These are phyloP conservation scores for Lepus timidus DNA, from an alignment of 2,113 vertebrate species.

Conservation along the genomic window DNA sequence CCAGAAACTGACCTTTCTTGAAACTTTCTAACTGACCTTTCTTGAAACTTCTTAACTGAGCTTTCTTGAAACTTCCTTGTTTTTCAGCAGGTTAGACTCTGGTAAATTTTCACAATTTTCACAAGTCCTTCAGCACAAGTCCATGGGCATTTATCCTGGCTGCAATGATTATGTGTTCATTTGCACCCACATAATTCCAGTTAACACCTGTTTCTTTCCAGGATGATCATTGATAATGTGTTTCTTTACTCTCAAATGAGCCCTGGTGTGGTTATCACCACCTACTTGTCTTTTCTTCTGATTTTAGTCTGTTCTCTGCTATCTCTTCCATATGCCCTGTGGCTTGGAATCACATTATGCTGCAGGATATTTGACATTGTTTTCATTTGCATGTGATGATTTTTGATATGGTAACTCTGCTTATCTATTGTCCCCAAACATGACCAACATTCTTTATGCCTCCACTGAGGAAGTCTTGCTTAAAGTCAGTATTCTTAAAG, in stretches of 20 bases:
- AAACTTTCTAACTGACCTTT: no score
- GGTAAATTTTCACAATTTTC: no score
- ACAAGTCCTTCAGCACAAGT: no score
- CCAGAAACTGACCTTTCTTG: no score
- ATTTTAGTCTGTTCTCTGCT: slow-evolving; percentile 24
- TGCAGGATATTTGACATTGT: slow-evolving; percentile 37
- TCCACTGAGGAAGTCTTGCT: not conserved
- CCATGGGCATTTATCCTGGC: not conserved
- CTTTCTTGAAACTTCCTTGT: no score
- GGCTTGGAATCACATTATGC: not conserved
- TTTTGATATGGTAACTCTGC: slow-evolving; percentile 1
- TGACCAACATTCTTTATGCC: not conserved
- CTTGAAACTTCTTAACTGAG: no score
- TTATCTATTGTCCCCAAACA: slow-evolving; percentile 29
- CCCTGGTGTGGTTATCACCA: not conserved
- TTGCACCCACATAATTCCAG: not conserved
- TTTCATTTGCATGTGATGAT: slow-evolving; percentile 12
- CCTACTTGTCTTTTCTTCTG: not conserved
- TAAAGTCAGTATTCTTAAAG: not conserved
- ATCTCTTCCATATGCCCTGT: not conserved
- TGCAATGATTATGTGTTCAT: not conserved
- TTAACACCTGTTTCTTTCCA: not conserved
- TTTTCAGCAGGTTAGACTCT: no score
- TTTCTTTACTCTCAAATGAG: not conserved
- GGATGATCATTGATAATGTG: not conserved